Evolutionary conservation across 1,140 invertebrate genomes (phyloP).

Genomic region (Anadara kagoshimensis): DNA sequence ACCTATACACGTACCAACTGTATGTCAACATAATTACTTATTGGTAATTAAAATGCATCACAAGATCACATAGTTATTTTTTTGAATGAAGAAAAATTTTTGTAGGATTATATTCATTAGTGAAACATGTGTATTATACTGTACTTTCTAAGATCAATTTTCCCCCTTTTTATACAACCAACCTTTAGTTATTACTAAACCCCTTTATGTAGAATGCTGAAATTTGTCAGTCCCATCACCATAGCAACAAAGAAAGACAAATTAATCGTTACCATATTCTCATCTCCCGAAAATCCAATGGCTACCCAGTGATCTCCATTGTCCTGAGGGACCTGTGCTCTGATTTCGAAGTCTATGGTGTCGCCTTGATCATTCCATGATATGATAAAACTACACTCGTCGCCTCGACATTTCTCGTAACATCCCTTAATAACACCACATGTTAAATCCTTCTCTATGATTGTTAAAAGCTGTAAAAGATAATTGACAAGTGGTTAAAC

Average conservation of each 20-base stretch:
- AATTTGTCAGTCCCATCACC: too few relatives aligned
- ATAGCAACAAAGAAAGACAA: not conserved
- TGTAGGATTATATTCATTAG: too few relatives aligned
- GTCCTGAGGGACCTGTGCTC: conserved; percentile 28
- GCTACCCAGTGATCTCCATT: conserved; percentile 51
- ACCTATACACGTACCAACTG: too few relatives aligned
- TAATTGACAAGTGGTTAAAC: not conserved
- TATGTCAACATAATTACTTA: too few relatives aligned
- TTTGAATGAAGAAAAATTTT: too few relatives aligned
- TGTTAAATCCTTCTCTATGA: conserved; percentile 65
- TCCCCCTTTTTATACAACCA: too few relatives aligned
- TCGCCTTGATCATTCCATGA: conserved; percentile 77
- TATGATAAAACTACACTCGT: conserved; percentile 81
- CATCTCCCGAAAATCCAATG: conserved; percentile 51
- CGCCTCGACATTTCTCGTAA: conserved; percentile 83
- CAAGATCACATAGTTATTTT: too few relatives aligned
- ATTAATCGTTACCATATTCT: conserved; percentile 48
- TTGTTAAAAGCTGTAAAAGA: not conserved
- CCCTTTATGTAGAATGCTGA: too few relatives aligned
- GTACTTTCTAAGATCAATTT: too few relatives aligned
- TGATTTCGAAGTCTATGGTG: conserved; percentile 44
- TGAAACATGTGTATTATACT: too few relatives aligned
- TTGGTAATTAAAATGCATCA: too few relatives aligned
- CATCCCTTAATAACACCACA: conserved; percentile 86
- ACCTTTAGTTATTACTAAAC: too few relatives aligned